Evolutionary conservation across 37 sponge, comb jelly and placozoan species (phyloP), one percentile per base, ranked within the genome.

Genomic region (Haliclona indistincta): DNA sequence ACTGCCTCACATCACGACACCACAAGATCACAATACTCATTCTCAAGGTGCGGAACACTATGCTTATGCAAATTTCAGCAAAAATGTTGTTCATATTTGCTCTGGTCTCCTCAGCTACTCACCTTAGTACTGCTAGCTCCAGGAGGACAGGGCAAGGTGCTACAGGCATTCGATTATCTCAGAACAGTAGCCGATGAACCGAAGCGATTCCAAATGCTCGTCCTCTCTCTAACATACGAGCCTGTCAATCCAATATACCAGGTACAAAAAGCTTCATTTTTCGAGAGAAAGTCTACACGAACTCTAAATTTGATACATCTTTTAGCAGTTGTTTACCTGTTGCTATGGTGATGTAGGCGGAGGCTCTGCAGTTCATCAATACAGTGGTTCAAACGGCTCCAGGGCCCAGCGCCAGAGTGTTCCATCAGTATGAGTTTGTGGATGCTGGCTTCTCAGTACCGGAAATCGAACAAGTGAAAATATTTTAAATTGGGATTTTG

Each of bases 351-450:
- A 0, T 34, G 1, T 61, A 93, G 94, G 78, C 79, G 7, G 74
- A 81, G 13, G 89, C 74, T 38, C 78, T 93, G 11, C 54, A 77
- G 43, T 89, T 93, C 58, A 77, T 93, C 75, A 93, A 93, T 63
- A 85, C 94, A 19, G 63, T 88, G 33, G 86, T 93, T 1, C 94
- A 93, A 33, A 79, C 82, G 39, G 75, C 86, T 6, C 29, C 79
- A 2, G 66, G 70, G 8, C 70, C 84, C 29, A 90, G 86, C 74
- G 74, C 73, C 34, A 86, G 84, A 55, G 84, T 91, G 22, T 95
- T 78, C 73, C 81, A 82, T 33, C 96, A 90, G 38, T 82, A 95
- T n/a, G 96, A 95, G 75, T 84, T 91, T 76, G 38, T 88, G 20
- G 65, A 78, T 54, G 96, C 89, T 10, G 94, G 94, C 10, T 81